phyloP scores from a whole-genome alignment of 2,113 vertebrate species.

The Empidonax traillii region DNA sequence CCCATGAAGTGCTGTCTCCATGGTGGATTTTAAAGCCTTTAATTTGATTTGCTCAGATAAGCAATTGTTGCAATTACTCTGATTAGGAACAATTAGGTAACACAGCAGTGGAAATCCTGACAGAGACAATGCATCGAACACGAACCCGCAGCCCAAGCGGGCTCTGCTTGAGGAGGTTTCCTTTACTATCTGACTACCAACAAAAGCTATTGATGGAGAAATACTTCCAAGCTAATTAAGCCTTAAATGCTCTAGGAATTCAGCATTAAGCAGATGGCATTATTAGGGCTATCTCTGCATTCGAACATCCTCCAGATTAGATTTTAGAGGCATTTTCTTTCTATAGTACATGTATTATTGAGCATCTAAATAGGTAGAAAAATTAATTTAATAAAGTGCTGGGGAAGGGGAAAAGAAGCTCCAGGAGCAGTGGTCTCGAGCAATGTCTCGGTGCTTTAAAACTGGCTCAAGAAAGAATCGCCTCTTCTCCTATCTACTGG shows the following conservation, averaged over 20 bases:
- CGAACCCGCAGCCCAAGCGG: slow-evolving; percentile 33
- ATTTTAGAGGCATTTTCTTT: slow-evolving; percentile 43
- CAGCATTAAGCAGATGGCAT: slow-evolving; percentile 62
- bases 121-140: slow-evolving; percentile 45
- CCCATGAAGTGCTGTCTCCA: slow-evolving; percentile 56
- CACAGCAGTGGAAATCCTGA: slow-evolving; percentile 61
- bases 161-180: slow-evolving; percentile 67
- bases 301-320: slow-evolving; percentile 18
- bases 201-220: slow-evolving; percentile 73
- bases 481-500: slow-evolving; percentile 36
- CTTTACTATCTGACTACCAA: slow-evolving; percentile 56
- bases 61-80: slow-evolving; percentile 75
- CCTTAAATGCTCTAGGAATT: slow-evolving; percentile 73
- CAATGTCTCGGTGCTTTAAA: slow-evolving; percentile 11
- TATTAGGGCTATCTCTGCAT: slow-evolving; percentile 43
- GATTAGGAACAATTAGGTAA: slow-evolving; percentile 79
- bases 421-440: background rate
- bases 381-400: slow-evolving; percentile 44
- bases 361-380: slow-evolving; percentile 59
- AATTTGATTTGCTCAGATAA: slow-evolving; percentile 77
- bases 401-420: background rate
- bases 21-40: slow-evolving; percentile 68
- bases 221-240: slow-evolving; percentile 74
- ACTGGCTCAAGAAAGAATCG: background rate
- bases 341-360: slow-evolving; percentile 33